Evolutionary conservation across 2,888 invertebrate genomes (phyloP).

Genomic region (Neocrepidodera transversa): DNA sequence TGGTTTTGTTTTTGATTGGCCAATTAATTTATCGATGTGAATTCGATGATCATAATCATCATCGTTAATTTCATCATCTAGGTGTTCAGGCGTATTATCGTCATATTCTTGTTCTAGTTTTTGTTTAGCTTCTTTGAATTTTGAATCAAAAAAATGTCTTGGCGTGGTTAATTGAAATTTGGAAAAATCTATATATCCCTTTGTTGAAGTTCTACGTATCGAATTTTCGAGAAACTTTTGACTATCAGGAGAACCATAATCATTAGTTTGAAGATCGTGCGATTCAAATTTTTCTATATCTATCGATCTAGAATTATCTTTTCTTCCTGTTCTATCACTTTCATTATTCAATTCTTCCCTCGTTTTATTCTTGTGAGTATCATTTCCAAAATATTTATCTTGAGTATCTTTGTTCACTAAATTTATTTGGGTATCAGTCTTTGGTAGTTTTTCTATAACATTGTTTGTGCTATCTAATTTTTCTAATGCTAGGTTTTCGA

Average conservation of each 20-base stretch:
- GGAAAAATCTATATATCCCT: constrained; percentile 26
- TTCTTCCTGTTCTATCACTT: constrained; percentile 17
- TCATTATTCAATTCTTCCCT: constrained; percentile 8
- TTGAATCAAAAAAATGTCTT: constrained; percentile 62
- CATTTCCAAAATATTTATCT: constrained; percentile 12
- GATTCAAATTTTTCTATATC: constrained; percentile 62
- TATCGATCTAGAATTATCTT: constrained; percentile 52
- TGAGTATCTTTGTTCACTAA: constrained; percentile 35
- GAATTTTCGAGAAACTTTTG: constrained; percentile 51
- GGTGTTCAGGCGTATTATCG: constrained; percentile 21
- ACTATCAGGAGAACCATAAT: constrained; percentile 62
- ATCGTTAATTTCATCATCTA: constrained; percentile 30
- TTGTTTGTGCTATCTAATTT: constrained; percentile 40
- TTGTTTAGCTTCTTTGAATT: constrained; percentile 63
- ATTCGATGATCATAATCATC: constrained; percentile 36
- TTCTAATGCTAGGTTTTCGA: constrained; percentile 35
- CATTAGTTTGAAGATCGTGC: constrained; percentile 63
- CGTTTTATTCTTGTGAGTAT: constrained; percentile 30
- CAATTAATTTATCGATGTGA: constrained; percentile 42
- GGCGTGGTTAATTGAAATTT: constrained; percentile 60
- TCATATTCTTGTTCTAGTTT: constrained; percentile 64
- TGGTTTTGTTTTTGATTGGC: constrained; percentile 43
- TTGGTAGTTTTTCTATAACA: constrained; percentile 47
- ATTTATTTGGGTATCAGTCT: constrained; percentile 50
- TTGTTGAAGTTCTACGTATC: constrained; percentile 32